A percentile compares a stretch with the other conserved stretches of the same genome.
These are phyloP conservation scores for Channallabes apus DNA, from an alignment of 2,797 vertebrate genomes.

Conservation along the genomic window DNA sequence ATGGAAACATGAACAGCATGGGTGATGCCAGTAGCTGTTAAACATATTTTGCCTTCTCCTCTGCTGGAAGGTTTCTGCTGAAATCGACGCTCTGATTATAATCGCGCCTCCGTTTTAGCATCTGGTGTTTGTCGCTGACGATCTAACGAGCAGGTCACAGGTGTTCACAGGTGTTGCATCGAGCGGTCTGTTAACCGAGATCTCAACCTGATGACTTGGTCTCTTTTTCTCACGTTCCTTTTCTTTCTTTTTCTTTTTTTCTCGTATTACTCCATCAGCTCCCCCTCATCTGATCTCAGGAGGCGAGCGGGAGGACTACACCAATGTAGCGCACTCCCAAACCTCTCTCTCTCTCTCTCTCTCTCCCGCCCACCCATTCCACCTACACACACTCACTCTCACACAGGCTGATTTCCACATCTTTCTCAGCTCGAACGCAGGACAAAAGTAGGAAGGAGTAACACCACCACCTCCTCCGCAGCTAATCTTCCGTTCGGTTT, in stretches of 20 bases:
- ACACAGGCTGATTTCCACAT: slow-evolving; percentile 43
- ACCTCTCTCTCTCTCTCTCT: slow-evolving; percentile 36
- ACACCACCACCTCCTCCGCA: not conserved
- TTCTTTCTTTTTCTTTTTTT: not conserved
- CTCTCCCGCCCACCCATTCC: slow-evolving; percentile 37
- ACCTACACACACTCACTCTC: slow-evolving; percentile 37
- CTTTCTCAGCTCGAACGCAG: slow-evolving; percentile 11
- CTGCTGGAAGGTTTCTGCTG: not conserved
- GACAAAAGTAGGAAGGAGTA: not conserved
- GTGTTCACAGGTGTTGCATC: not conserved
- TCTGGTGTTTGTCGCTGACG: not conserved
- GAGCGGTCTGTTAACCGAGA: not conserved
- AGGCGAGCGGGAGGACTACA: slow-evolving; percentile 52
- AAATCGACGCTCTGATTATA: not conserved
- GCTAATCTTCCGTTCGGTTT: not conserved
- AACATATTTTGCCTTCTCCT: not conserved
- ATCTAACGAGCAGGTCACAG: not conserved
- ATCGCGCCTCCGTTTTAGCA: not conserved
- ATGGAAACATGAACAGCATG: not conserved
- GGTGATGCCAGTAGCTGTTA: slow-evolving; percentile 5
- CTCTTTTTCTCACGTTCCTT: not conserved
- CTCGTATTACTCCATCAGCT: slow-evolving; percentile 3
- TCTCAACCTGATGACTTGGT: not conserved
- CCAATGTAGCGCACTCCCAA: slow-evolving; percentile 33
- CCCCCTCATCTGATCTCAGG: slow-evolving; percentile 45